Percentiles rank a stretch among this genome's conserved stretches.
Conservation (phyloP, 2,797 vertebrate genomes). For the Lateolabrax maculatus region DNA sequence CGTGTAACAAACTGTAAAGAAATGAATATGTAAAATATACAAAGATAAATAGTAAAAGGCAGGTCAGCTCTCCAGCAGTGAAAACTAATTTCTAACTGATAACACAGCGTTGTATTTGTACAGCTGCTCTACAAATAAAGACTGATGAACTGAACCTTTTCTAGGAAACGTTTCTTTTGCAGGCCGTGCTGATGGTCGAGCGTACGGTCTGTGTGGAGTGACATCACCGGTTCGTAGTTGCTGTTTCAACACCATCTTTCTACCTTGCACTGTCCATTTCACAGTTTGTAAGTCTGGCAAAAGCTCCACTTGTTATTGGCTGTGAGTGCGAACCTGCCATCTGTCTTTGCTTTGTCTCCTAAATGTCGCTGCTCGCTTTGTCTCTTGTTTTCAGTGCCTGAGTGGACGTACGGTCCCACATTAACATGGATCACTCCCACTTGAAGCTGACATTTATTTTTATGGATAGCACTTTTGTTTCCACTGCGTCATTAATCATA, state of each 20-base stretch:
- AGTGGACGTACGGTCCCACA: conserved; percentile 17
- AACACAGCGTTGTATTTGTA: no score
- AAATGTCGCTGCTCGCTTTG: conserved; percentile 20
- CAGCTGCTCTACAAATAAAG: no score
- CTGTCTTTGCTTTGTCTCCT: conserved; percentile 29
- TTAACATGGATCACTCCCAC: conserved; percentile 29
- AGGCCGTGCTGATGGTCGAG: no score
- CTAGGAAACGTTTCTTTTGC: no score
- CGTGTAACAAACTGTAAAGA: no score
- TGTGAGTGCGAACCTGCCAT: conserved; percentile 26
- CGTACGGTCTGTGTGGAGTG: no score
- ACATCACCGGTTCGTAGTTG: background rate
- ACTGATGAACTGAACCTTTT: no score
- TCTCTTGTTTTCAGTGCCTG: conserved; percentile 13
- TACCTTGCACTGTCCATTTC: conserved; percentile 5
- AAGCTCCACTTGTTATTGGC: conserved; percentile 15
- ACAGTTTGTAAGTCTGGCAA: conserved; percentile 21
- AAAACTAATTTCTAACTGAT: no score
- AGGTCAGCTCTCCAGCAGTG: no score
- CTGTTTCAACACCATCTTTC: conserved; percentile 2
- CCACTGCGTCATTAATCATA: conserved; percentile 31
- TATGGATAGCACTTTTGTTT: conserved; percentile 40
- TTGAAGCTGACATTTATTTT: conserved; percentile 36
- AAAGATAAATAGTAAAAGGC: no score
- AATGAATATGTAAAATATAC: no score